A percentile compares a stretch with the other conserved stretches of the same genome.
These are phyloP conservation scores for Rhimphoctona megacephalus DNA, from an alignment of 2,888 invertebrate genomes.

Conservation along the genomic window DNA sequence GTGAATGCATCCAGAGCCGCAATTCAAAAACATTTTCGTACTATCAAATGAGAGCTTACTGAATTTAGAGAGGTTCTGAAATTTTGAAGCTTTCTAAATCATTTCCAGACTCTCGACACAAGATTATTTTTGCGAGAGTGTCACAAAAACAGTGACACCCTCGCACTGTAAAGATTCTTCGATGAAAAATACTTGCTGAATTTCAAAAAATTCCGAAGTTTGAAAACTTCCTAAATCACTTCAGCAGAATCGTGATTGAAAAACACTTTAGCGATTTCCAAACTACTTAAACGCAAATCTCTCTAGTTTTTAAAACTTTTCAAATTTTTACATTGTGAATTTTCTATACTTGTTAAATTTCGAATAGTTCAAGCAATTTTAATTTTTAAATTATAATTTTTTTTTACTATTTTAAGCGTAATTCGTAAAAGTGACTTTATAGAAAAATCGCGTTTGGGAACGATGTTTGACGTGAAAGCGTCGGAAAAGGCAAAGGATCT, in stretches of 20 bases:
- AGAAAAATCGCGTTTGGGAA: conserved; percentile 38
- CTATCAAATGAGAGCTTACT: not conserved
- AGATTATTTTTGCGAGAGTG: not conserved
- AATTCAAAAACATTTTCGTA: not conserved
- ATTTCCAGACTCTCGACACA: not conserved
- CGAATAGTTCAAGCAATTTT: too few species aligned
- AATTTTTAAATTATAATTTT: not conserved
- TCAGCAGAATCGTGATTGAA: not conserved
- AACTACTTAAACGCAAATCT: not conserved
- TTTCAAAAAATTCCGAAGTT: not conserved
- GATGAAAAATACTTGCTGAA: not conserved
- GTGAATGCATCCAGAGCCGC: not conserved
- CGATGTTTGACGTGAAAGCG: conserved; percentile 39
- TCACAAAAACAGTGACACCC: not conserved
- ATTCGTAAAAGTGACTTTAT: conserved; percentile 10
- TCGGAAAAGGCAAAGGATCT: conserved; percentile 49
- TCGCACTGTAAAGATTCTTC: not conserved
- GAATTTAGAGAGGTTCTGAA: not conserved
- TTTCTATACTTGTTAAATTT: too few species aligned
- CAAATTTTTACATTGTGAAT: too few species aligned
- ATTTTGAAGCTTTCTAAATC: not conserved
- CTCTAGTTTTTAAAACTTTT: not conserved
- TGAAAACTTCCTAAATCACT: not conserved
- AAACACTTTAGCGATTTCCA: too few species aligned
- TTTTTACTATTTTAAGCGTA: not conserved